A percentile compares a stretch with the other conserved stretches of the same genome.
phyloP scores from a whole-genome alignment of 1,140 invertebrate species.

The Drosophila novamexicana region DNA sequence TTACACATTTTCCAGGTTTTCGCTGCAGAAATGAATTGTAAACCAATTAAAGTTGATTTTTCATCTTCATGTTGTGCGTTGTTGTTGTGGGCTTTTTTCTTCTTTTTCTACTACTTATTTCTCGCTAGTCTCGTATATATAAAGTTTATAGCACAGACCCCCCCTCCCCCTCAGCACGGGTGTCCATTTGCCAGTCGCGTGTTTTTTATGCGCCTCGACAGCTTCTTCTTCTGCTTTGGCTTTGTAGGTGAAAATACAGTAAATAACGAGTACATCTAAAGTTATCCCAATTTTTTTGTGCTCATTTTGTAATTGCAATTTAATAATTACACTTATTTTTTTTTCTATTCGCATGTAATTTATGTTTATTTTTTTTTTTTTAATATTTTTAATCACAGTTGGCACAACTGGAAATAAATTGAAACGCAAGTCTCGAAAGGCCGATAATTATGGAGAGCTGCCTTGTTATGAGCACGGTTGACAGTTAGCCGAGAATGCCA shows the following conservation, averaged over 20 bases:
- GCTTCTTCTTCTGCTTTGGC: constrained; percentile 24
- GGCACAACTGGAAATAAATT: constrained; percentile 12
- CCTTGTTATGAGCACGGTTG: constrained; percentile 26
- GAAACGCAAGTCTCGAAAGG: constrained; percentile 18
- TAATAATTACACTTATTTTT: constrained; percentile 70
- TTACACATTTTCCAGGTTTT: constrained; percentile 70
- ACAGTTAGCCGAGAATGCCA: constrained; percentile 28
- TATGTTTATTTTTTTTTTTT: constrained; percentile 28
- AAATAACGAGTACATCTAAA: constrained; percentile 37
- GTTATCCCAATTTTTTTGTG: constrained; percentile 45
- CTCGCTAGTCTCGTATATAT: constrained; percentile 17
- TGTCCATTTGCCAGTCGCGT: constrained; percentile 30
- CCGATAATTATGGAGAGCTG: constrained; percentile 33
- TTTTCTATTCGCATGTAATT: constrained; percentile 51
- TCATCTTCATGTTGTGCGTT: constrained; percentile 53
- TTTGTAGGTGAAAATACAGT: constrained; percentile 78
- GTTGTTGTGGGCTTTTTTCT: neutral
- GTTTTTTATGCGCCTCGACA: constrained; percentile 29
- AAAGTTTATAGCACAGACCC: constrained; percentile 22
- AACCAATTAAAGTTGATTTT: constrained; percentile 79
- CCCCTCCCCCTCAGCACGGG: neutral
- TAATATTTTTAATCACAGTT: constrained; percentile 37
- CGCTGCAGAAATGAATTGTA: constrained; percentile 75
- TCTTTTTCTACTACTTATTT: constrained; percentile 12
- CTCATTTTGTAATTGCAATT: constrained; percentile 52